Base-by-base conservation (phyloP, 2,797 vertebrate genomes). In the Fratercula arctica region DNA sequence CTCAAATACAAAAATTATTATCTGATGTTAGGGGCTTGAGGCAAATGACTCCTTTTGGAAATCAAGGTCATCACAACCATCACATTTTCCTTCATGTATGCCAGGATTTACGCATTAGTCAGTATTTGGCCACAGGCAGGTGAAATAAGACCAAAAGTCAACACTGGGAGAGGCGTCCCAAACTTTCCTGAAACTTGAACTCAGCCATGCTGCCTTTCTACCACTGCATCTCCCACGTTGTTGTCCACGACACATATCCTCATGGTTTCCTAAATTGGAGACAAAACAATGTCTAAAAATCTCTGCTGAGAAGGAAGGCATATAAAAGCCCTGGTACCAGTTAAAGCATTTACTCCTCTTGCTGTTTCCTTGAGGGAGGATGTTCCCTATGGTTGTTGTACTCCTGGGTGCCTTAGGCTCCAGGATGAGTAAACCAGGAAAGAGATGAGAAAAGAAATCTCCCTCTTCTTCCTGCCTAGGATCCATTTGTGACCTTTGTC, bases 391-490 rank as follows among this genome's bases (percentile, higher is more conserved):
- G 85, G 93, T 82, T 91, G 74, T 87, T 85, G 35, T 78, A 91
- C 81, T 97, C 93, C 80, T 87, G 93, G 89, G 93, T 96, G 89
- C 89, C 91, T 94, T 96, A 90, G 93, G 93, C 93, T 96, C 57
- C 77, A 46, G 53, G n/a, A 4, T 83, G 64, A 82, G 68, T 61
- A 93, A 90, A 89, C 29, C n/a, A 90, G 61, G 66, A 48, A 67
- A 83, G 19, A 77, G 31, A 57, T 46, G 21, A 87, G 50, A 11
- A 77, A 63, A 39, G 25, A 83, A 80, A 93, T 61, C 41, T 90
- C 37, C 82, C 48, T 72, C 35, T 93, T 85, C 31, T 35, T 82
- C 53, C 35, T 67, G 11, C 25, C 35, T 45, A 35, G 20, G 12
- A 35, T 67, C 63, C 18, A 6, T 85, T 61, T 63, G 51, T 79